These are phyloP conservation scores for Mirounga angustirostris DNA, from an alignment of 2,113 vertebrate species.

Conservation along the genomic window DNA sequence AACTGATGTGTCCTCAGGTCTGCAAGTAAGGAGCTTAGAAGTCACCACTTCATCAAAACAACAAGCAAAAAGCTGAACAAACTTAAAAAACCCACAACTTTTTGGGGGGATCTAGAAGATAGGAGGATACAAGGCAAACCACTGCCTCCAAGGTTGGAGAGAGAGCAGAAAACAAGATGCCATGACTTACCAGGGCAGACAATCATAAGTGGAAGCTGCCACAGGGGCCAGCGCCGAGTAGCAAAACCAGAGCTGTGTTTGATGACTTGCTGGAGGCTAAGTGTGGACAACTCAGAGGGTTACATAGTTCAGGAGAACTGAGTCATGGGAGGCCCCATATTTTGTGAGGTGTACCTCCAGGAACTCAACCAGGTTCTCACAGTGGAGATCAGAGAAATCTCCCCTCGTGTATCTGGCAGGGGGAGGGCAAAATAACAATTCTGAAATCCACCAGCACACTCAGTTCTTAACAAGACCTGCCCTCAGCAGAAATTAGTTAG, in stretches of 20 bases:
- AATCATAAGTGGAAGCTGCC: not conserved
- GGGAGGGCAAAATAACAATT: not conserved
- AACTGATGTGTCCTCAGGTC: not conserved
- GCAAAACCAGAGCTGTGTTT: not conserved
- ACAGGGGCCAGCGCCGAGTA: accelerated
- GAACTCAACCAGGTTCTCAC: not conserved
- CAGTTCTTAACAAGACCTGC: not conserved
- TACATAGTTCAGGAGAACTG: not conserved
- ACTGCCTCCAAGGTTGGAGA: not conserved
- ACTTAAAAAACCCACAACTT: not conserved
- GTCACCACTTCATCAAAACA: not conserved
- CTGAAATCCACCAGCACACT: not conserved
- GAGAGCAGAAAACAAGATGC: not conserved
- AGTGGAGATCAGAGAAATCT: not conserved
- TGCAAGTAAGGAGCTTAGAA: not conserved
- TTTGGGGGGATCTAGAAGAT: not conserved
- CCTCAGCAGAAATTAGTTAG: not conserved
- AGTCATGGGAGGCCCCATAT: not conserved
- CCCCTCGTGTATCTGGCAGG: no score
- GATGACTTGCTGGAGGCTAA: not conserved
- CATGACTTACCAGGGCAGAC: not conserved
- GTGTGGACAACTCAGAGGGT: not conserved
- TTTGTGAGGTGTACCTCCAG: not conserved
- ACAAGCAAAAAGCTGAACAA: not conserved
- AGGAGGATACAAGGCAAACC: not conserved